phyloP scores from a whole-genome alignment of 2,797 vertebrate genomes.

The Anguilla pacifica region DNA sequence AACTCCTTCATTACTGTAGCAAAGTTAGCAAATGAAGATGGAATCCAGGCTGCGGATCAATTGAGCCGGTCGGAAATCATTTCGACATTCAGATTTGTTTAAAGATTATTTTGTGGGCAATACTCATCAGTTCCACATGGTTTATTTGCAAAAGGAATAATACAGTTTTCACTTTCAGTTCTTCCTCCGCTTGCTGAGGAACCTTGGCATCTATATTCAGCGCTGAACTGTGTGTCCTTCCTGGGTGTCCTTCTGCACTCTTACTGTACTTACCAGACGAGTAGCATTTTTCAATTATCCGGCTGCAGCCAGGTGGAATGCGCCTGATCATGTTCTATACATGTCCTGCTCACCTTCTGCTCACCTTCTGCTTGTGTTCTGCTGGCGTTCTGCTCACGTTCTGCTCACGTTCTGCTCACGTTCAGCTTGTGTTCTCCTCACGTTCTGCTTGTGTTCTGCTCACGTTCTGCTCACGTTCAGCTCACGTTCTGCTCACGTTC shows the following conservation, averaged over 20 bases:
- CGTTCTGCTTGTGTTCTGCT: too few species aligned
- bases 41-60: background rate
- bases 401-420: too few species aligned
- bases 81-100: background rate
- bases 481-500: too few species aligned
- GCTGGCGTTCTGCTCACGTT: background rate
- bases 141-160: background rate
- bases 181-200: background rate
- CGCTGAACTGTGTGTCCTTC: background rate
- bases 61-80: background rate
- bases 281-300: background rate
- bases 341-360: background rate
- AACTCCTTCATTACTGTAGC: background rate
- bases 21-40: background rate
- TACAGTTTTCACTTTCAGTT: background rate
- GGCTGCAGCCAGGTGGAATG: background rate
- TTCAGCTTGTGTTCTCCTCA: too few species aligned
- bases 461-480: too few species aligned
- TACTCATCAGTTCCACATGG: background rate
- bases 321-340: background rate
- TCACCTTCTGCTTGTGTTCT: background rate
- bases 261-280: background rate
- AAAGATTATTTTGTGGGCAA: background rate
- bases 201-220: background rate
- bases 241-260: background rate